phyloP scores from a whole-genome alignment of 2,888 invertebrate genomes.

The Smittia aterrima region DNA sequence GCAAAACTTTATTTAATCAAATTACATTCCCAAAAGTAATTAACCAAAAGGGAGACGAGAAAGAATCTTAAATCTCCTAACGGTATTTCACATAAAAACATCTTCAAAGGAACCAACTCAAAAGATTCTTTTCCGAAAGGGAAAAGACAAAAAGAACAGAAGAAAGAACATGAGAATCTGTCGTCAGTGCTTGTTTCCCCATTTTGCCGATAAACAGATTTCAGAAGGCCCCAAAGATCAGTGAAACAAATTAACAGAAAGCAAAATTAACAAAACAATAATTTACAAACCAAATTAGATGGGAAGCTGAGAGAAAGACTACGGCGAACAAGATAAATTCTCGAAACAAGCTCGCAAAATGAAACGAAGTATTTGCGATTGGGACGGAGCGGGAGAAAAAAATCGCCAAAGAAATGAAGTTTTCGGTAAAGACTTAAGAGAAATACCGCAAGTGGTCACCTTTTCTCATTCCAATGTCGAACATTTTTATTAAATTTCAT shows the following conservation, averaged over 20 bases:
- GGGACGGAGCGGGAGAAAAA: slow-evolving; percentile 3
- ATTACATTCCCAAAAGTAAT: neutral
- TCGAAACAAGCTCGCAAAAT: slow-evolving; percentile 20
- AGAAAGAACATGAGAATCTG: slow-evolving; percentile 35
- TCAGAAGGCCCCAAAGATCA: neutral
- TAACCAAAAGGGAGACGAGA: slow-evolving; percentile 5
- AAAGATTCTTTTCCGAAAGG: slow-evolving; percentile 33
- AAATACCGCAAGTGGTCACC: slow-evolving; percentile 35
- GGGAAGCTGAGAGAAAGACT: slow-evolving; percentile 28
- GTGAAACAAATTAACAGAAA: slow-evolving; percentile 36
- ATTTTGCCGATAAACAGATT: slow-evolving; percentile 23
- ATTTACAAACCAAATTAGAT: slow-evolving; percentile 42
- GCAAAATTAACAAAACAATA: slow-evolving; percentile 41
- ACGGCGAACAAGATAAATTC: slow-evolving; percentile 9
- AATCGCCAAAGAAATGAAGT: neutral
- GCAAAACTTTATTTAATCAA: neutral
- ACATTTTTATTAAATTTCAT: slow-evolving; percentile 18
- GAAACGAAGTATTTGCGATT: slow-evolving; percentile 12
- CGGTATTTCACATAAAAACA: slow-evolving; percentile 39
- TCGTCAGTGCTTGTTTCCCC: slow-evolving; percentile 36
- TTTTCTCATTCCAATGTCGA: neutral
- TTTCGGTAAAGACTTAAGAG: slow-evolving; percentile 23
- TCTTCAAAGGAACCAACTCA: slow-evolving; percentile 4
- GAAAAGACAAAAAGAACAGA: neutral
- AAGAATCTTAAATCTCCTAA: slow-evolving; percentile 11